Percentiles rank a stretch among this genome's conserved stretches.
phyloP scores from a whole-genome alignment of 2,113 vertebrate species.

The Aplodontia rufa region DNA sequence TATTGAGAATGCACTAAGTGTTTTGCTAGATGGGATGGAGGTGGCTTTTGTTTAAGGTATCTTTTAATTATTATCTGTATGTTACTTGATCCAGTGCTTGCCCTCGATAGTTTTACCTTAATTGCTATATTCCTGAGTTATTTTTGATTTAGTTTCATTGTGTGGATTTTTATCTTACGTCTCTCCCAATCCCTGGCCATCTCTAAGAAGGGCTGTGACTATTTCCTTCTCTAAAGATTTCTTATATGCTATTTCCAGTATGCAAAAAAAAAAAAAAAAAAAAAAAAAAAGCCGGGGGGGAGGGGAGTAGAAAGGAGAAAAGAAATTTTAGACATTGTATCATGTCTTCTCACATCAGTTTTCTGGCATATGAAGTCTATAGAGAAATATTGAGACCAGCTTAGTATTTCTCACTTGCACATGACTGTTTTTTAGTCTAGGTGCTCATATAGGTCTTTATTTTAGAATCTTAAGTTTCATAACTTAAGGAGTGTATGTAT shows the following conservation, averaged over 20 bases:
- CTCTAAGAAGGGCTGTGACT: not conserved
- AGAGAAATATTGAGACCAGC: not conserved
- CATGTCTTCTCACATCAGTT: not conserved
- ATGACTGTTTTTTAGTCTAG: too few relatives aligned
- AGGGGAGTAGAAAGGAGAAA: too few relatives aligned
- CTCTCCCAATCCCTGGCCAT: not conserved
- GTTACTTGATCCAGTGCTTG: not conserved
- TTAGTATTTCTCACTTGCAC: not conserved
- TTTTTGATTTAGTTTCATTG: not conserved
- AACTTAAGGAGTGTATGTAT: not conserved
- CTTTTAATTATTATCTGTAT: not conserved
- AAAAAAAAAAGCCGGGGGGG: not conserved
- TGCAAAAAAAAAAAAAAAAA: not conserved
- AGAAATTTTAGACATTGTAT: not conserved
- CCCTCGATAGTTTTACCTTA: not conserved
- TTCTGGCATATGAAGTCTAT: not conserved
- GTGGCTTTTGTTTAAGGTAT: not conserved
- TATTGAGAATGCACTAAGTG: not conserved
- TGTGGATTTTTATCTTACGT: constrained; percentile 33
- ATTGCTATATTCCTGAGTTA: not conserved
- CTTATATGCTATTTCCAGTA: not conserved
- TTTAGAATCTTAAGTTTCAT: constrained; percentile 32
- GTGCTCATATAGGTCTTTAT: constrained; percentile 7
- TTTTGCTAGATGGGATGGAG: not conserved
- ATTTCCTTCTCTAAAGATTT: not conserved